A percentile compares a stretch with the other conserved stretches of the same genome.
These are phyloP conservation scores for Matsumurasca onukii DNA, from an alignment of 1,140 invertebrate genomes.

Conservation along the genomic window DNA sequence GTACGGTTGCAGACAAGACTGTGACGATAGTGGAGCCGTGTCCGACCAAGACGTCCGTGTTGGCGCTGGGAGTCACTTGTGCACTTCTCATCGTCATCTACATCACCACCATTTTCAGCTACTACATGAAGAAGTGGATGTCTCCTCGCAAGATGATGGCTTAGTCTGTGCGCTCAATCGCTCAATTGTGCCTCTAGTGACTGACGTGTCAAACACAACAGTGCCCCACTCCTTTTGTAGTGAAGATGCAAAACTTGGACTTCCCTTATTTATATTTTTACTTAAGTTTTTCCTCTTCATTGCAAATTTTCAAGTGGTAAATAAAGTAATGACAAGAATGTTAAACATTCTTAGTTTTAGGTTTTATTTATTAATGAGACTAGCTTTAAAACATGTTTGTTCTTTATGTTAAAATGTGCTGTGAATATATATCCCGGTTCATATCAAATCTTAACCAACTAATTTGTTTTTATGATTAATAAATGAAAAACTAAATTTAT, in stretches of 20 bases:
- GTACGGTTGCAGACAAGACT: constrained; percentile 73
- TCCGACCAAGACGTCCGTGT: constrained; percentile 85
- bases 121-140: constrained; percentile 90
- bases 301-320: constrained; percentile 30
- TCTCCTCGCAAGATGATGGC: constrained; percentile 77
- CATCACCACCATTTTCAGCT: constrained; percentile 84
- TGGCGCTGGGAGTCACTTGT: constrained; percentile 85
- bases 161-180: constrained; percentile 48
- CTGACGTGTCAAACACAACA: neutral
- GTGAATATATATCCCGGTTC: too few relatives aligned
- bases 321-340: neutral
- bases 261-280: constrained; percentile 27
- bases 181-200: neutral
- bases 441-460: too few relatives aligned
- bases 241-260: constrained; percentile 40
- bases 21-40: constrained; percentile 84
- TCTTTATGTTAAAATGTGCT: too few relatives aligned
- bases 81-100: constrained; percentile 88
- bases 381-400: too few relatives aligned
- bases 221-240: constrained; percentile 26
- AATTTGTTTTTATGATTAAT: too few relatives aligned
- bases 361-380: constrained; percentile 31
- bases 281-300: constrained; percentile 40
- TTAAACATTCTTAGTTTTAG: neutral
- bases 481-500: too few relatives aligned